These are phyloP conservation scores for Lates calcarifer DNA, from an alignment of 2,113 vertebrate genomes.

Conservation along the genomic window DNA sequence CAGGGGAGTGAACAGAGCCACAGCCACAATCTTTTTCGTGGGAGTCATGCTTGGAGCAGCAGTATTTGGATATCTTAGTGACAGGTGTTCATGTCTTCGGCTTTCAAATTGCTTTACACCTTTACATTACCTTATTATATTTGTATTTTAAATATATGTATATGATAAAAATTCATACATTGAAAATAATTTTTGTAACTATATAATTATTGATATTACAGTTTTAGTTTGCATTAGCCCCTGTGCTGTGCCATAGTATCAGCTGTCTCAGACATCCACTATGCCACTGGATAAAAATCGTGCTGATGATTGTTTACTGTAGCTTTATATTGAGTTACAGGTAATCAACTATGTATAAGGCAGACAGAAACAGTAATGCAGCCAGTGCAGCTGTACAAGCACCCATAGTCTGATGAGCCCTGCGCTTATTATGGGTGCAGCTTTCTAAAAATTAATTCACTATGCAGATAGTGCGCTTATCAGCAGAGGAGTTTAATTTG, in stretches of 20 bases:
- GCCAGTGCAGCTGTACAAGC: not conserved
- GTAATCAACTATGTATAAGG: not conserved
- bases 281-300: no score
- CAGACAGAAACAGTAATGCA: not conserved
- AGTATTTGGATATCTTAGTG: slow-evolving; percentile 87
- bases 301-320: no score
- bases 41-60: slow-evolving; percentile 88
- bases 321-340: no score
- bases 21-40: slow-evolving; percentile 88
- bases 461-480: no score
- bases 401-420: no score
- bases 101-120: not conserved
- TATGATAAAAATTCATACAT: not conserved
- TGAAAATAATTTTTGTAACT: not conserved
- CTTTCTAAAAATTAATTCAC: no score
- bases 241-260: not conserved
- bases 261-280: not conserved
- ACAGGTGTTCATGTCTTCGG: slow-evolving; percentile 83
- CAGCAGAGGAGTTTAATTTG: no score
- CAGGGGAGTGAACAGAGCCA: slow-evolving; percentile 79
- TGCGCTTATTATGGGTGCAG: no score
- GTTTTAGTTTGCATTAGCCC: not conserved
- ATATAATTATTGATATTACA: not conserved
- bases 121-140: not conserved
- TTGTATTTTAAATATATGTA: not conserved